Evolutionary conservation across 1,140 invertebrate species (phyloP).

Genomic region (Hylyphantes graminicola): DNA sequence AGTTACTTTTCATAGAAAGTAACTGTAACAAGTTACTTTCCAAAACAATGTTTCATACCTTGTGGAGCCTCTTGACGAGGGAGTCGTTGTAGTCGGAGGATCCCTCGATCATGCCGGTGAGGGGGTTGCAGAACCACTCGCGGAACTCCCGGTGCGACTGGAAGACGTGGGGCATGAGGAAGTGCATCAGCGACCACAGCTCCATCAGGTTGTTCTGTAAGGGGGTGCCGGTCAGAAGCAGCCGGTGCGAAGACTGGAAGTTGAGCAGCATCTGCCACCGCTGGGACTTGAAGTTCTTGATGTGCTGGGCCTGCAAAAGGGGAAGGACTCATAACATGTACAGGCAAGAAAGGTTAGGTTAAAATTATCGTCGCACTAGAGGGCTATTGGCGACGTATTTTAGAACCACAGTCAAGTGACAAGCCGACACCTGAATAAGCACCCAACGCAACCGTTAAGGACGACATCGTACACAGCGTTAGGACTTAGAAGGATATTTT

Average conservation of each 20-base stretch:
- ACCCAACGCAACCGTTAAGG: too few species aligned
- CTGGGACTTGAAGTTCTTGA: conserved; percentile 99
- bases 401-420: too few species aligned
- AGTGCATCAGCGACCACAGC: conserved; percentile 99
- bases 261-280: conserved; percentile 97
- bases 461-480: too few species aligned
- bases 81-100: conserved; percentile 94
- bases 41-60: conserved; percentile 76
- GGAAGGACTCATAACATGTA: too few species aligned
- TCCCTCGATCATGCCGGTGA: conserved; percentile 98
- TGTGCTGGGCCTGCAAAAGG: conserved; percentile 86
- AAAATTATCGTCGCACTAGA: too few species aligned
- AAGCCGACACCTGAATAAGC: too few species aligned
- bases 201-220: conserved; percentile 99
- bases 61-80: conserved; percentile 95
- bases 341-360: too few species aligned
- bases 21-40: too few species aligned
- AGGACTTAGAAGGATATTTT: too few species aligned
- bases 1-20: too few species aligned
- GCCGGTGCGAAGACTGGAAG: conserved; percentile 93
- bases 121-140: conserved; percentile 99
- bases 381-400: too few species aligned
- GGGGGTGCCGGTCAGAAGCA: conserved; percentile 97
- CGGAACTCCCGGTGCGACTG: conserved; percentile 94
- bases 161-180: conserved; percentile 99